Base-by-base conservation (phyloP, 2,888 invertebrate species). In the Macaria liturata region DNA sequence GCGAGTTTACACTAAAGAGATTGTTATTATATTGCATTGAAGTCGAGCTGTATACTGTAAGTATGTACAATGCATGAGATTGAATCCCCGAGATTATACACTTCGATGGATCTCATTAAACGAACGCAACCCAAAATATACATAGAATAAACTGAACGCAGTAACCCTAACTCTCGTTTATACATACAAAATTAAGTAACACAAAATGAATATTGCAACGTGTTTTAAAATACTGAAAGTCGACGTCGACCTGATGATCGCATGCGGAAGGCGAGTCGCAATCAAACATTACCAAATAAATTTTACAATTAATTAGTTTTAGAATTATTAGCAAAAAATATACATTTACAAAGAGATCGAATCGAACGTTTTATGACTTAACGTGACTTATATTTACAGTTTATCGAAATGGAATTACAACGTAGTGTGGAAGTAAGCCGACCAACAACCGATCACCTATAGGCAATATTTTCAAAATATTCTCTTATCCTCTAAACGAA, bases 301-400 rank as follows among this genome's bases (percentile, higher is more conserved):
- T 65, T 63, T 64, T 72, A 72, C 69, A 67, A 70, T 70, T 69
- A 67, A 70, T 70, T 65, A 67, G 65, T 70, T 79, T 75, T 73
- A 78, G 76, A 78, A 75, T 79, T 79, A 78, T 84, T 88, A 88
- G 88, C 87, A 88, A 90, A 70, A 88, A 86, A 88, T 87, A 90
- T 90, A 91, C 89, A 91, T 90, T 90, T 89, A 91, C 89, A 90
- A 78, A 88, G 91, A 91, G 91, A 91, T 91, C 91, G 91, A 91
- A 91, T 89, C 85, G 85, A 90, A 85, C 80, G 59, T 82, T 86
- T 88, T 78, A 86, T 85, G 88, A 90, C 89, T 89, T 89, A 89
- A 87, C 75, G 84, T 83, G 88, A 88, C 88, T 88, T 78, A 90
- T 91, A 91, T 91, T 85, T 91, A 91, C 91, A 91, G 76, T 75